Evolutionary conservation across 30 jellyfish, hydroid and myxozoan genomes (phyloP).

Genomic region (Aurelia coerulea): DNA sequence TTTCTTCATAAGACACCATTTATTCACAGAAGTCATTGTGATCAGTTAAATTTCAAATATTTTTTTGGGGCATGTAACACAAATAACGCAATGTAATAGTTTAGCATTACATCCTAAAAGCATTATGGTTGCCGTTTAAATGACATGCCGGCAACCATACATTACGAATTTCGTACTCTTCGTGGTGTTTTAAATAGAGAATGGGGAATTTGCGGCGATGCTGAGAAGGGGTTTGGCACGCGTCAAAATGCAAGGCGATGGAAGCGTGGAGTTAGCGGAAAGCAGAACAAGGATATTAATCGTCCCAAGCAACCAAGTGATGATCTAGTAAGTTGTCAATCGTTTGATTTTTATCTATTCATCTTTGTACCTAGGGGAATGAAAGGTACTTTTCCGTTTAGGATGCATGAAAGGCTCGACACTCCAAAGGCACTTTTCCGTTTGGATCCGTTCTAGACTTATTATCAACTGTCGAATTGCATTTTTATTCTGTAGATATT

Average conservation of each 20-base stretch:
- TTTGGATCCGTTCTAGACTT: too few relatives aligned
- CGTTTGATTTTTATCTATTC: background rate
- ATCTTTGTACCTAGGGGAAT: background rate
- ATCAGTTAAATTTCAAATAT: too few relatives aligned
- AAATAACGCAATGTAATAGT: too few relatives aligned
- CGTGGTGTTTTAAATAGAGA: slow-evolving; percentile 1
- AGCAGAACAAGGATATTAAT: slow-evolving; percentile 9
- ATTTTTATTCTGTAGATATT: background rate
- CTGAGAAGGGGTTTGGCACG: background rate
- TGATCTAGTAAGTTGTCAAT: background rate
- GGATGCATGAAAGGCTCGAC: background rate
- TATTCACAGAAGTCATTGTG: too few relatives aligned
- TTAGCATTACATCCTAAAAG: too few relatives aligned
- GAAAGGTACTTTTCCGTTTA: too few relatives aligned
- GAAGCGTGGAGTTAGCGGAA: slow-evolving; percentile 10
- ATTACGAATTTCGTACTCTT: background rate
- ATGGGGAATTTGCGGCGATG: slow-evolving; percentile 25
- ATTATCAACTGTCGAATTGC: too few relatives aligned
- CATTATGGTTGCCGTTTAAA: background rate
- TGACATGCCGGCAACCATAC: background rate
- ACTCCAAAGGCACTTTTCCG: too few relatives aligned
- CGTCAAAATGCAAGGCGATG: background rate
- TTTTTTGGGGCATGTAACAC: too few relatives aligned
- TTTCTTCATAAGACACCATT: too few relatives aligned
- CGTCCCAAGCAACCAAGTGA: background rate